Evolutionary conservation across 2,888 invertebrate genomes (phyloP).

Genomic region (Abscondita cerata): DNA sequence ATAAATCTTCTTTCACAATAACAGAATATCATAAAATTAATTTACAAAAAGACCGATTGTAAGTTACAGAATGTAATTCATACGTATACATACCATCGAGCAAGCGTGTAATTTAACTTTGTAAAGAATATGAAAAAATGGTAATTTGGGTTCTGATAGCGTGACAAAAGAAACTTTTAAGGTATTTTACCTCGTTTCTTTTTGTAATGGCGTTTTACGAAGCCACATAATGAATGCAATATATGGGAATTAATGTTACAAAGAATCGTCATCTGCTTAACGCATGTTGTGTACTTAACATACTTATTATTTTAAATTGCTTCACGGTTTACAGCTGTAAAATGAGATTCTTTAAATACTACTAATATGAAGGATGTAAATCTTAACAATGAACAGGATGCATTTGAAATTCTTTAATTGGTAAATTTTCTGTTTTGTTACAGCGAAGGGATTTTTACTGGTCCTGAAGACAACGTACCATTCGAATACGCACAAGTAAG

Average conservation of each 20-base stretch:
- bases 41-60: no score
- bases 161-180: no score
- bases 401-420: background rate
- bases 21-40: no score
- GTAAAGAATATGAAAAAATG: no score
- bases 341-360: constrained; percentile 6
- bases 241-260: constrained; percentile 5
- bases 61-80: no score
- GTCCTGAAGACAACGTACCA: constrained; percentile 67
- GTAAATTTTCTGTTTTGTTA: constrained; percentile 55
- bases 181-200: no score
- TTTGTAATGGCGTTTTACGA: background rate
- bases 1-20: no score
- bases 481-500: constrained; percentile 70
- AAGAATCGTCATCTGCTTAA: constrained; percentile 17
- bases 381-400: background rate
- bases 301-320: constrained; percentile 14
- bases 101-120: no score
- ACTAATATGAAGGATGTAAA: background rate
- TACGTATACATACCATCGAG: no score
- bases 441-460: constrained; percentile 70
- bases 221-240: background rate
- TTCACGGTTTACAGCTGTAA: constrained; percentile 19
- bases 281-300: constrained; percentile 8
- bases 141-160: no score